phyloP scores from a whole-genome alignment of 2,113 vertebrate species.

The Rhynchopsitta pachyrhyncha region DNA sequence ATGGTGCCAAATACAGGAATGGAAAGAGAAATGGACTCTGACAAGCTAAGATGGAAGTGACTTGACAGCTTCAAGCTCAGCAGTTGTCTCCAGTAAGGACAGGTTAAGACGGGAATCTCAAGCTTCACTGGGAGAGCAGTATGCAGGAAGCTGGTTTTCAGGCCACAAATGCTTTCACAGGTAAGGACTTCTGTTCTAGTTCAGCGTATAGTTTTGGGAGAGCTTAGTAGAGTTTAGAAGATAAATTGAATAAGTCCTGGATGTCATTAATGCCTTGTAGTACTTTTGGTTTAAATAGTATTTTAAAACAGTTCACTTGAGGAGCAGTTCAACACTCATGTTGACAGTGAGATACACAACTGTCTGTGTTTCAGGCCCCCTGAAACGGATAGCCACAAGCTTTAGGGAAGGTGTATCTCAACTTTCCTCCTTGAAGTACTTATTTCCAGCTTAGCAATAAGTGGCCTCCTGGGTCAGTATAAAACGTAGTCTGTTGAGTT shows the following conservation, averaged over 20 bases:
- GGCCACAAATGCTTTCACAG: conserved; percentile 96
- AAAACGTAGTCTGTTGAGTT: not conserved
- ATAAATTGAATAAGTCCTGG: not conserved
- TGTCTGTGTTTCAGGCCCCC: not conserved
- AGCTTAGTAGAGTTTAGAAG: not conserved
- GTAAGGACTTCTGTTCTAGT: conserved; percentile 74
- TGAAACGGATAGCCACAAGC: not conserved
- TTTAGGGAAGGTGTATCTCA: not conserved
- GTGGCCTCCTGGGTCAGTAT: not conserved
- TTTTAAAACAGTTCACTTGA: not conserved
- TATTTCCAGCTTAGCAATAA: not conserved
- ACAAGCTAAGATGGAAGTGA: conserved; percentile 82
- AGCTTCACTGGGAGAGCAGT: conserved; percentile 85
- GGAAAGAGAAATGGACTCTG: conserved; percentile 76
- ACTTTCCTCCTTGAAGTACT: not conserved
- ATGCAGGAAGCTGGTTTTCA: conserved; percentile 97
- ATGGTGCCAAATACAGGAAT: conserved; percentile 56
- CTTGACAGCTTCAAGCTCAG: conserved; percentile 73
- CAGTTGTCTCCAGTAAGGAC: conserved; percentile 74
- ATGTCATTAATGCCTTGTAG: accelerated
- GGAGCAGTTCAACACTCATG: not conserved
- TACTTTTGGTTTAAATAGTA: not conserved
- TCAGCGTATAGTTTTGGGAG: not conserved
- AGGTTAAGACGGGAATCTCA: conserved; percentile 81
- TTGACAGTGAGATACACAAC: not conserved